These are phyloP conservation scores for Rhincodon typus DNA, from an alignment of 2,797 vertebrate genomes.

Conservation along the genomic window DNA sequence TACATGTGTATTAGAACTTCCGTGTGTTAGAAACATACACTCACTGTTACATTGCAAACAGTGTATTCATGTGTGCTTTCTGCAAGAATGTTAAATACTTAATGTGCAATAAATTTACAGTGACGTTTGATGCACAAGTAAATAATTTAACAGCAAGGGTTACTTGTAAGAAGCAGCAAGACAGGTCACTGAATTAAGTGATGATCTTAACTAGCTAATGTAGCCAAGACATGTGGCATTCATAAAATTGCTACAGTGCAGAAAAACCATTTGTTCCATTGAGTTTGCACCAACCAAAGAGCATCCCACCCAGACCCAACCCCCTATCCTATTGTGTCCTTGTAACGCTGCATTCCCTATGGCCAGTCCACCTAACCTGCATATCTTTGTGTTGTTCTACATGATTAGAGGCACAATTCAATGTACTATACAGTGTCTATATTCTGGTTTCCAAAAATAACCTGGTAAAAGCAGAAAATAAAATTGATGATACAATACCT, in stretches of 20 bases:
- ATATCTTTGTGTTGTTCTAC: background rate
- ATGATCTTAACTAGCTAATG: background rate
- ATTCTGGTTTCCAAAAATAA: background rate
- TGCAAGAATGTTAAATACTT: background rate
- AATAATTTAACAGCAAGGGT: background rate
- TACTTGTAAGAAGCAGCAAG: background rate
- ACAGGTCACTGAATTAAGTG: background rate
- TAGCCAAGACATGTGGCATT: too few species aligned
- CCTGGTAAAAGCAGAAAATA: background rate
- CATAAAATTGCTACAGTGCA: too few species aligned
- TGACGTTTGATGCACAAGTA: background rate
- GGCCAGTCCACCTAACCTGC: too few species aligned
- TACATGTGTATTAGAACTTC: background rate
- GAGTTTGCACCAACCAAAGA: too few species aligned
- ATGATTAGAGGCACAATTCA: background rate
- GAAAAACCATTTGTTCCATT: too few species aligned
- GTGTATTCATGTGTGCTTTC: background rate
- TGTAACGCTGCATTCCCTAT: too few species aligned
- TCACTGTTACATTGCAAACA: background rate
- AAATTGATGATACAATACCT: background rate
- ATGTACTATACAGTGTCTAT: background rate
- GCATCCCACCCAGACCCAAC: too few species aligned
- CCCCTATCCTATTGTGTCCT: too few species aligned
- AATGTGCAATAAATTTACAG: background rate
- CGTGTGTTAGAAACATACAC: too few species aligned